These are phyloP conservation scores for Thalassophryne amazonica DNA, from an alignment of 2,797 vertebrate genomes.

Conservation along the genomic window DNA sequence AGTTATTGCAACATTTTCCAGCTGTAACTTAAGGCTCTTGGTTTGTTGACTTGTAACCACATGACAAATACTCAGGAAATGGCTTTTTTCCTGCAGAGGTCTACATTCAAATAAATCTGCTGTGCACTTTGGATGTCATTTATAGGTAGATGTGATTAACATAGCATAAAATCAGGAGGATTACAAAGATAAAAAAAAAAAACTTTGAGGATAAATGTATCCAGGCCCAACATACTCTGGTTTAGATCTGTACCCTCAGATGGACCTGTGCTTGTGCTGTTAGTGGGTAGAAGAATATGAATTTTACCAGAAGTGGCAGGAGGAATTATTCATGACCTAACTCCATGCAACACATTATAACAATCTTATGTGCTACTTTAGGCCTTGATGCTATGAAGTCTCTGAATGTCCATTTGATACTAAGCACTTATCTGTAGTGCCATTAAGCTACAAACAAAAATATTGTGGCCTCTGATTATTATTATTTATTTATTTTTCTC, in stretches of 20 bases:
- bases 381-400: not conserved
- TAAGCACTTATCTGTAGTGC: not conserved
- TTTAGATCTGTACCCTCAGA: not conserved
- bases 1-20: not conserved
- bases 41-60: not conserved
- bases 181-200: not conserved
- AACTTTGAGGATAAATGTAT: not conserved
- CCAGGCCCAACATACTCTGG: not conserved
- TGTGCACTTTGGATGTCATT: not conserved
- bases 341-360: not conserved
- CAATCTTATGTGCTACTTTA: not conserved
- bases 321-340: constrained; percentile 27
- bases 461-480: not conserved
- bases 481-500: not conserved
- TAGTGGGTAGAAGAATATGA: constrained; percentile 10
- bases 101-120: not conserved
- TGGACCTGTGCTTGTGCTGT: constrained; percentile 6
- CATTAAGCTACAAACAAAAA: not conserved
- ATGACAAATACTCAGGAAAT: not conserved
- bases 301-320: constrained; percentile 12
- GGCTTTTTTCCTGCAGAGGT: not conserved
- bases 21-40: not conserved
- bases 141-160: not conserved
- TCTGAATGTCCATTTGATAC: not conserved
- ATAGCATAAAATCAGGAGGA: not conserved